Evolutionary conservation across 1,140 invertebrate species (phyloP), one percentile per base, ranked within the genome.

Genomic region (Cotesia typhae): DNA sequence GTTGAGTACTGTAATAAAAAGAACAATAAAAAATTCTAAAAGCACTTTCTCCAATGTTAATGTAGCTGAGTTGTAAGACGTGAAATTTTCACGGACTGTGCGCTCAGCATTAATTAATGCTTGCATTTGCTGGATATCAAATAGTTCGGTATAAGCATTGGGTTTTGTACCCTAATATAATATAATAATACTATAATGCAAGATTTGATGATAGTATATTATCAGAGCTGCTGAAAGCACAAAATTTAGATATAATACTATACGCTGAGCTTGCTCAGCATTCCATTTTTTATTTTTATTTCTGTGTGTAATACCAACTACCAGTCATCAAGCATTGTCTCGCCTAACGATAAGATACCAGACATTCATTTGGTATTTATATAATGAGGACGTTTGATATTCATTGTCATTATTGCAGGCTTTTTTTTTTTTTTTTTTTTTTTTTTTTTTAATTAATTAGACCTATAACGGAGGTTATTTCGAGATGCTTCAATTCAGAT

Each of bases 51-150:
- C 64, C 20, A 1, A 17, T 59, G 28, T 20, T 59, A 17, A 3
- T 20, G 4, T 10, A 59, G 57, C 57, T 59, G 9, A 59, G 9
- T 6, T 59, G 57, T 59, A 28, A 59, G 57, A 59, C 57, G 70
- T 71, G 70, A 71, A 71, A 71, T 65, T 71, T 70, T 65, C 51
- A 57, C 36, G 52, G 63, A 17, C 14, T 63, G 12, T 70, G 69
- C 59, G 64, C 60, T 64, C 14, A 28, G 61, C 53, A 71, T 71
- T 71, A 71, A 71, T 71, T 71, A 71, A 38, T 52, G 59, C 47
- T 37, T 65, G 36, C n/a, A 14, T 66, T 64, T 9, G 17, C 20
- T 20, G 5, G 28, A 28, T 28, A 28, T 28, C 28, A 28, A 0
- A n/a, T 55, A 55, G n/a, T 55, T 55, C 12, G 5, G 12, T 55